Conservation (phyloP, 2,113 vertebrate species). For the Hippocampus guttulatus region DNA sequence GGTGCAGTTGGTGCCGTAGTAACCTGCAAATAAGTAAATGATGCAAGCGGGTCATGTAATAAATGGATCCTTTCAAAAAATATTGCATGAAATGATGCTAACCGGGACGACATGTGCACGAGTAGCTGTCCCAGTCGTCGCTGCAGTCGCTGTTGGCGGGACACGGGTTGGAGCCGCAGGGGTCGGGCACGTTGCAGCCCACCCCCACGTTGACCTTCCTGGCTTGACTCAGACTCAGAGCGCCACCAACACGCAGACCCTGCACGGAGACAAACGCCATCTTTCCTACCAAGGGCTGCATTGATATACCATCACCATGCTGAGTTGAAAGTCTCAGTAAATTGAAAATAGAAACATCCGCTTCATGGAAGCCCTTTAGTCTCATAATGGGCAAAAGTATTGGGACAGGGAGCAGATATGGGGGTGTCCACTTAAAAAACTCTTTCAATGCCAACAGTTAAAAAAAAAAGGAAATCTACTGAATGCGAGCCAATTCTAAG, state of each 20-base stretch:
- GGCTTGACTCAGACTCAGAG: slow-evolving; percentile 74
- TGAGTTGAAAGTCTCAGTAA: no score
- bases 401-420: no score
- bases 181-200: slow-evolving; percentile 83
- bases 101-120: slow-evolving; percentile 87
- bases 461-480: no score
- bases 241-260: slow-evolving; percentile 80
- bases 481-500: no score
- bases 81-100: slow-evolving; percentile 18
- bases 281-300: not conserved
- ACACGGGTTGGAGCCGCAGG: slow-evolving; percentile 85
- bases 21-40: slow-evolving; percentile 68
- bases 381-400: no score
- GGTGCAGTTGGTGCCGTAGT: slow-evolving; percentile 84
- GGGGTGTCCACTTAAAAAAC: no score
- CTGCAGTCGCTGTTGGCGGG: slow-evolving; percentile 85
- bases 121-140: slow-evolving; percentile 84
- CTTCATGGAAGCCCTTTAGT: no score
- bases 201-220: slow-evolving; percentile 77
- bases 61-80: not conserved
- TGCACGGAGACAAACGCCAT: slow-evolving; percentile 38
- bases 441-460: no score
- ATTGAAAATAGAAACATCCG: no score
- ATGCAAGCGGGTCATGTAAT: not conserved
- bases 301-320: no score